Base-by-base conservation (phyloP, 1,140 invertebrate genomes). In the Drosophila serrata region DNA sequence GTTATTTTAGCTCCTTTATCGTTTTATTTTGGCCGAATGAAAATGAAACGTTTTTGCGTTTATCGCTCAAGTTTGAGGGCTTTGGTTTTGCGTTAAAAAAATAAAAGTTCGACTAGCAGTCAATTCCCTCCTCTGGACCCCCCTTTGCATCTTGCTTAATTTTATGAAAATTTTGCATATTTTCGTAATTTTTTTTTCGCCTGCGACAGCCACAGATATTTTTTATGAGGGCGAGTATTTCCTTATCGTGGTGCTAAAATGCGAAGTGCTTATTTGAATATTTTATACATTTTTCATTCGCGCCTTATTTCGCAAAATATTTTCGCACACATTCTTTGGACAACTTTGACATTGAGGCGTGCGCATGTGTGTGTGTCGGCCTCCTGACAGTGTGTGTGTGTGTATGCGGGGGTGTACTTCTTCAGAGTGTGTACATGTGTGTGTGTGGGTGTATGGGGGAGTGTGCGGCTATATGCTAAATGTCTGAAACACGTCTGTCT, bases 261-360 rank as follows among this genome's bases (percentile, higher is more conserved):
- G 76, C 72, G 73, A 84, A 91, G 82, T 75, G 79, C 61, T 90
- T 84, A 77, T 88, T 91, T 91, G 78, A 85, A 91, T 91, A 85
- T 88, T 88, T 91, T 88, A 91, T 91, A 85, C 74, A 91, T 91
- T 81, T 91, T 91, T 88, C 82, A 91, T 91, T 91, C 81, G 81
- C 88, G 82, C 88, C 80, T 87, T 88, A 78, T 87, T 91, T 91
- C 64, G 63, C 82, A 79, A 87, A 87, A 84, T 78, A 88, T 84
- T 85, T 88, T 91, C 80, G 74, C 77, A 80, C 87, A 86, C 87
- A 82, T 91, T 84, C 70, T 68, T 72, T 60, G 70, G 53, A 51
- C 48, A 90, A 90, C 85, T 88, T 90, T 88, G 80, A 84, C 73
- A 88, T 88, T 88, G 73, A 58, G 33, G 55, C 37, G 35, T 69